A percentile compares a stretch with the other conserved stretches of the same genome.
phyloP scores from a whole-genome alignment of 23 tunicate genomes.

The Oikopleura dioica region DNA sequence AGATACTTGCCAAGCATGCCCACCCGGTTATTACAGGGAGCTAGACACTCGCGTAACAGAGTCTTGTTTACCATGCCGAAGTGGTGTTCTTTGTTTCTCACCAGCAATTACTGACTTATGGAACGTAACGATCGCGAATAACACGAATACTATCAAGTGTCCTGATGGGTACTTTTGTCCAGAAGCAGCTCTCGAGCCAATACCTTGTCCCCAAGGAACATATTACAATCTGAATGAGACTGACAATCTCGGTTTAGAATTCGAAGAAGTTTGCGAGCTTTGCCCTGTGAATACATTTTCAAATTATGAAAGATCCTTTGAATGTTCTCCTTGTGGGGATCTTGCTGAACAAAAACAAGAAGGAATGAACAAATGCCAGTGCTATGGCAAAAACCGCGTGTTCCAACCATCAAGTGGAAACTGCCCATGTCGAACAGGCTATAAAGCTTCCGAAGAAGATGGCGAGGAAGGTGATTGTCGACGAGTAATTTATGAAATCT shows the following conservation, averaged over 20 bases:
- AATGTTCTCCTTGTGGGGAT: neutral
- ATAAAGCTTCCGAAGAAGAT: neutral
- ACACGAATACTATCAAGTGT: conserved; percentile 17
- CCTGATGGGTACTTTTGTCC: conserved; percentile 85
- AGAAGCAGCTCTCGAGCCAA: neutral
- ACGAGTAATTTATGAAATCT: neutral
- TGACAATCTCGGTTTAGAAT: neutral
- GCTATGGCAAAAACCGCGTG: conserved; percentile 40
- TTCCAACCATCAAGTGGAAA: conserved; percentile 71
- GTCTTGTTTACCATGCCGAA: neutral
- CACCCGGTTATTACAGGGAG: conserved; percentile 62
- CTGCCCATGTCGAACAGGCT: conserved; percentile 52
- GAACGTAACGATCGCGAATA: neutral
- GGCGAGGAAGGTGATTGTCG: neutral
- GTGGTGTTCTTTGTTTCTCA: neutral
- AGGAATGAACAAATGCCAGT: neutral
- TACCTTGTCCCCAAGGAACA: conserved; percentile 32
- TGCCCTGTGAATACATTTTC: neutral
- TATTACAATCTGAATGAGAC: conserved; percentile 38
- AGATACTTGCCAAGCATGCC: conserved; percentile 62
- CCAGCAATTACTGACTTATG: neutral
- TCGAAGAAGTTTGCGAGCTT: neutral
- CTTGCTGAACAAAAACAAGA: neutral
- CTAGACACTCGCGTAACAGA: neutral
- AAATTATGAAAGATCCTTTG: too few species aligned